Conservation (phyloP, 1,140 invertebrate genomes). For the Eubasilissa regina region DNA sequence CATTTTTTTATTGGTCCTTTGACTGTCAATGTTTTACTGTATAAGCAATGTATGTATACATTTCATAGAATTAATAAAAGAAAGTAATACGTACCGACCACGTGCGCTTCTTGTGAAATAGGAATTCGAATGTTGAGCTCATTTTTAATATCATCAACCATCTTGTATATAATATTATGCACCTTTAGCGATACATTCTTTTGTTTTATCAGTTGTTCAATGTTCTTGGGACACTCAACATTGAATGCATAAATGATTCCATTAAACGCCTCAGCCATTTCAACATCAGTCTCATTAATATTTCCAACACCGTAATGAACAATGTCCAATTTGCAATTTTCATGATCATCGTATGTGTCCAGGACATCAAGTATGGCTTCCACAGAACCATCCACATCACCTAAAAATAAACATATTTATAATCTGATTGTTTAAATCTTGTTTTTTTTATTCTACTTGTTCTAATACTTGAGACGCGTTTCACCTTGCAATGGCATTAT, state of each 20-base stretch:
- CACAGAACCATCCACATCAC: conserved; percentile 91
- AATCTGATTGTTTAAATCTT: neutral
- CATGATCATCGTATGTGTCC: conserved; percentile 86
- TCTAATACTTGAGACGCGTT: too few relatives aligned
- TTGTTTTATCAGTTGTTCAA: conserved; percentile 68
- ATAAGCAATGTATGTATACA: too few relatives aligned
- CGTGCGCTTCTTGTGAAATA: conserved; percentile 80
- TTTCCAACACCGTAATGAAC: conserved; percentile 93
- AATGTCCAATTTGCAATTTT: conserved; percentile 86
- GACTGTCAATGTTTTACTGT: too few relatives aligned
- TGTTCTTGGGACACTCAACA: conserved; percentile 73
- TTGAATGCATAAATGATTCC: conserved; percentile 92
- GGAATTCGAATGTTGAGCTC: conserved; percentile 86
- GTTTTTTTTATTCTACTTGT: too few relatives aligned
- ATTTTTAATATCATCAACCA: conserved; percentile 90
- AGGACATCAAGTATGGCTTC: conserved; percentile 95
- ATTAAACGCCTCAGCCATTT: conserved; percentile 88
- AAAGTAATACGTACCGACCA: conserved; percentile 74
- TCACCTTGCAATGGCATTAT: too few relatives aligned
- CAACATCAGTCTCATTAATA: conserved; percentile 87
- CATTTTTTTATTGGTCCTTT: too few relatives aligned
- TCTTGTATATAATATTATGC: conserved; percentile 92
- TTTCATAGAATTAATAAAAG: too few relatives aligned
- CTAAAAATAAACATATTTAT: conserved; percentile 56
- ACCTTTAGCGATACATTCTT: conserved; percentile 76